Base-by-base conservation (phyloP, 2,888 invertebrate species). In the Acrocyrtus sp. region DNA sequence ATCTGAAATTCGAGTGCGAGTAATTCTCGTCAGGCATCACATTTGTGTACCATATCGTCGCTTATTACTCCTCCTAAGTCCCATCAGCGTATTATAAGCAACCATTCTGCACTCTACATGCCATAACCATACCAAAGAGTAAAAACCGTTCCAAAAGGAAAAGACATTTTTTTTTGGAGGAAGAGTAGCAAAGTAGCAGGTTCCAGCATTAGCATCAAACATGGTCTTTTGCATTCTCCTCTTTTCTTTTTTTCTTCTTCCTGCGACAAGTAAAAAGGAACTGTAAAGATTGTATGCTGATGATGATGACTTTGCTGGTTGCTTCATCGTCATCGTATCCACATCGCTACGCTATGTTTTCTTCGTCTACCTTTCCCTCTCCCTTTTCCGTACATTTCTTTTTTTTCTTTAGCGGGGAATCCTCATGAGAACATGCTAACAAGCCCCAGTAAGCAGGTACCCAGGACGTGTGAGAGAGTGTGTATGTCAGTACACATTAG, bases 381-480 rank as follows among this genome's bases (percentile, higher is more conserved):
- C 43, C 8, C 48, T 29, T 47, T 63, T 61, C 47, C 57, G 62
- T 62, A 57, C 69, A 48, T 69, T 27, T 51, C 47, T 50, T 53
- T 58, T 68, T 29, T 26, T 50, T 43, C 34, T 21, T 48, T 29
- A 26, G n/a, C 34, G n/a, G 19, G 21, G 17, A 63, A 72, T 63
- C 47, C 72, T 72, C 72, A 22, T 10, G 72, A 72, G 72, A 63
- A 39, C 63, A 72, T 72, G 63, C 72, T 72, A 72, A 72, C 72
- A 72, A 72, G 72, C 72, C 72, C 72, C 72, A 72, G 72, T 72
- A 72, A 72, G 72, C 72, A 72, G 65, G 72, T 65, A 72, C 63
- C 72, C 72, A 63, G 72, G 72, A 72, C 72, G 63, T 72, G 72
- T 63, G 72, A 72, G n/a, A n/a, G 72, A 53, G 63, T 65, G 63